phyloP scores from a whole-genome alignment of 2,797 vertebrate genomes.

The Podargus strigoides region DNA sequence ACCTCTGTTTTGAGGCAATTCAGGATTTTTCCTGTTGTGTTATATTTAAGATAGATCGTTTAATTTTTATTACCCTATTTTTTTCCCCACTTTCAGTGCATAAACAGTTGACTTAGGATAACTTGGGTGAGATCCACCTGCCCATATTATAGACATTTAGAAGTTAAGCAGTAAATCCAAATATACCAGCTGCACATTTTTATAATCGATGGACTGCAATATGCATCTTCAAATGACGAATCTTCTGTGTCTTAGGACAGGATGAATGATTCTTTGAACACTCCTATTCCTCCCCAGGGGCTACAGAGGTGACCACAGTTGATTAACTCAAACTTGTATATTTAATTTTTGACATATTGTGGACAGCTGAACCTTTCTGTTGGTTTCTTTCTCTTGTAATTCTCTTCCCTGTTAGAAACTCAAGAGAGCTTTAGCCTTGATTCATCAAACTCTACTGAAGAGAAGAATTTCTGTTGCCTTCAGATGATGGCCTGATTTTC shows the following conservation, averaged over 20 bases:
- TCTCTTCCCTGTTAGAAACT: neutral
- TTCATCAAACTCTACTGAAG: neutral
- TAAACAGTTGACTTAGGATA: rapidly evolving
- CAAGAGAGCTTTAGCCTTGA: neutral
- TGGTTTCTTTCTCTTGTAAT: neutral
- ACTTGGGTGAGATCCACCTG: neutral
- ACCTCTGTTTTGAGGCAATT: neutral
- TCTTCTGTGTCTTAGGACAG: too few relatives aligned
- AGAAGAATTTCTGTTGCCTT: neutral
- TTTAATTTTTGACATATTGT: neutral
- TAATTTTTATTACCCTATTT: neutral
- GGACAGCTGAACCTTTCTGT: neutral
- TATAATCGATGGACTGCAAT: neutral
- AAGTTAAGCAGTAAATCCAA: neutral
- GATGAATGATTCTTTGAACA: rapidly evolving
- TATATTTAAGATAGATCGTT: rapidly evolving
- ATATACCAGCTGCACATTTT: neutral
- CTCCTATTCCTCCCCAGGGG: neutral
- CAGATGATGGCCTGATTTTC: neutral
- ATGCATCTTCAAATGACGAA: too few relatives aligned
- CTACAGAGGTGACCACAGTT: neutral
- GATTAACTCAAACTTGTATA: neutral
- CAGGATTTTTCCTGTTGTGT: neutral
- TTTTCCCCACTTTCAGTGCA: neutral
- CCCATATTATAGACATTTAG: neutral